phyloP scores from a whole-genome alignment of 1,140 invertebrate species.

The Spodoptera frugiperda region DNA sequence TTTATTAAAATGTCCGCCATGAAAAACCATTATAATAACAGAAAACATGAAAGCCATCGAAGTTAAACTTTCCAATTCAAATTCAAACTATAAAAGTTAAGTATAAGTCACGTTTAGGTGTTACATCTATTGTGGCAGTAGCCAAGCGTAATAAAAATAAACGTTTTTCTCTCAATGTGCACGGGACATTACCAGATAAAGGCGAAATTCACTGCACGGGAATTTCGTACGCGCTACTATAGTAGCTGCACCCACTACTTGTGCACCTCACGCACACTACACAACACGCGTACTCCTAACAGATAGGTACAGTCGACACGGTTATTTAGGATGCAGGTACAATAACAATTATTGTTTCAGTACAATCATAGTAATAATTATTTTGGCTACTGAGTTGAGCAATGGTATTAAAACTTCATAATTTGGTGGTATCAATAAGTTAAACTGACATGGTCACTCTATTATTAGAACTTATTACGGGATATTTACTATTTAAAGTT shows the following conservation, averaged over 20 bases:
- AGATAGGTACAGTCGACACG: neutral
- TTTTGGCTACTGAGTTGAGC: too few relatives aligned
- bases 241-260: slow-evolving; percentile 17
- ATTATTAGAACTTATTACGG: too few relatives aligned
- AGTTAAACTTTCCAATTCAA: slow-evolving; percentile 43
- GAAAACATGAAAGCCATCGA: slow-evolving; percentile 24
- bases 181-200: slow-evolving; percentile 48
- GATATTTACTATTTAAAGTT: too few relatives aligned
- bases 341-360: too few relatives aligned
- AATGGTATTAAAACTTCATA: too few relatives aligned
- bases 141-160: slow-evolving; percentile 51
- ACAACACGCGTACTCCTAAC: neutral
- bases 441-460: too few relatives aligned
- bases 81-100: slow-evolving; percentile 41
- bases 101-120: slow-evolving; percentile 48
- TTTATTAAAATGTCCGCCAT: slow-evolving; percentile 25
- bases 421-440: too few relatives aligned
- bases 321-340: too few relatives aligned
- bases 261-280: slow-evolving; percentile 1
- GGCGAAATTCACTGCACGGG: slow-evolving; percentile 36
- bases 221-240: slow-evolving; percentile 10
- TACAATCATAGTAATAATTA: too few relatives aligned
- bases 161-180: slow-evolving; percentile 47
- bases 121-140: slow-evolving; percentile 46
- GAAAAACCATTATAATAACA: slow-evolving; percentile 32